These are phyloP conservation scores for Hetaerina americana DNA, from an alignment of 1,140 invertebrate genomes.

Conservation along the genomic window DNA sequence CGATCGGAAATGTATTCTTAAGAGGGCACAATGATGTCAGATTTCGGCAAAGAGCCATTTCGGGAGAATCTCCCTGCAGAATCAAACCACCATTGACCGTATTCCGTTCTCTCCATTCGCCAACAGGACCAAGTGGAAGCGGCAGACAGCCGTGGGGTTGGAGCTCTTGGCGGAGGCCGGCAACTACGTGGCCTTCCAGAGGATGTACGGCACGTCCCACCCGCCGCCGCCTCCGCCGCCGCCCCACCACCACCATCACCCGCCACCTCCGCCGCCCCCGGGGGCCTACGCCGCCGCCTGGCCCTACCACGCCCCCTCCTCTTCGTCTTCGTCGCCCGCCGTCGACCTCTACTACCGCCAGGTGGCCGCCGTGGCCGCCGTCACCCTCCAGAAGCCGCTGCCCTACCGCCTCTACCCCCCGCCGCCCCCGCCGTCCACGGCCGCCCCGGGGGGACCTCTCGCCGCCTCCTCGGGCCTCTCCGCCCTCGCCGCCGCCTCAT, in stretches of 20 bases:
- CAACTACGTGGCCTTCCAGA: conserved; percentile 92
- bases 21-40: no score
- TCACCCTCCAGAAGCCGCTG: conserved; percentile 74
- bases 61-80: no score
- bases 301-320: not conserved
- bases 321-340: conserved; percentile 35
- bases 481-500: not conserved
- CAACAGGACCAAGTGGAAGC: conserved; percentile 98
- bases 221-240: conserved; percentile 37
- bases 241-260: conserved; percentile 24
- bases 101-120: conserved; percentile 25
- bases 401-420: conserved; percentile 60
- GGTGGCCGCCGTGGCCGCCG: conserved; percentile 47
- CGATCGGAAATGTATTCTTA: no score
- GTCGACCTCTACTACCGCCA: conserved; percentile 70
- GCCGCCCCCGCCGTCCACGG: conserved; percentile 22
- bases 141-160: conserved; percentile 92
- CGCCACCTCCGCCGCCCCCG: conserved; percentile 21
- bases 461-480: conserved; percentile 14
- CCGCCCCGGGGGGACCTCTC: conserved; percentile 9
- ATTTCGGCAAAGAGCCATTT: no score
- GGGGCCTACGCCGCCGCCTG: conserved; percentile 23
- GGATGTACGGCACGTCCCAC: conserved; percentile 65
- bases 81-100: not conserved
- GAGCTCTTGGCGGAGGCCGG: conserved; percentile 92